Base-by-base conservation (phyloP, 2,888 invertebrate genomes). In the Papilio gigon region DNA sequence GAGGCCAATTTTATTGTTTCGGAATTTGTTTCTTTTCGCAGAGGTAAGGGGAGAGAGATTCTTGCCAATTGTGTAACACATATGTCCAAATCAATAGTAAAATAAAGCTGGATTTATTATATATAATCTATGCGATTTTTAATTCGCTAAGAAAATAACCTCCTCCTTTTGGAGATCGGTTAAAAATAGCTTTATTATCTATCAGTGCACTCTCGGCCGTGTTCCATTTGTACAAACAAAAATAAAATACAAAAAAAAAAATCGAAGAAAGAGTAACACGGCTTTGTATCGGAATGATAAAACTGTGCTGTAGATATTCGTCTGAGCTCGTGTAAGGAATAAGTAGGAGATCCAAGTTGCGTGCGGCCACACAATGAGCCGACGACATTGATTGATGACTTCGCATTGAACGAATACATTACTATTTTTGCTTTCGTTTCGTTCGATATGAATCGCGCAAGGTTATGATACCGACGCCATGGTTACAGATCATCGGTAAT, bases 291-390 rank as follows among this genome's bases (percentile, higher is more conserved):
- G 78, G 80, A 81, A 80, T 80, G 87, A 87, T 88, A 86, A 87
- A 86, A 84, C 81, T 78, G 75, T 82, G 79, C 76, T 80, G 80
- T 81, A 81, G 68, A 56, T 67, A 67, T 80, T 80, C 82, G 79
- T 77, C 79, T 75, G 75, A 74, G 80, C 78, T 73, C 77, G 73
- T 77, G 84, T 80, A 80, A 76, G 78, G 78, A 80, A 74, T 72
- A 68, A 67, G 74, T 69, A 70, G 76, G 74, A 77, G 80, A 79
- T 76, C 67, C 71, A 75, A 79, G 87, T 88, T 88, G 89, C 90
- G 90, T 89, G 90, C 85, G 90, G 87, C 92, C 90, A 86, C 90
- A 92, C 92, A 91, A 92, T 89, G 86, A 89, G 88, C 86, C 82
- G 84, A 73, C 79, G 91, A 90, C 91, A 77, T 89, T 91, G 92